Conservation (phyloP, 2,888 invertebrate species). For the Agriopis marginaria region DNA sequence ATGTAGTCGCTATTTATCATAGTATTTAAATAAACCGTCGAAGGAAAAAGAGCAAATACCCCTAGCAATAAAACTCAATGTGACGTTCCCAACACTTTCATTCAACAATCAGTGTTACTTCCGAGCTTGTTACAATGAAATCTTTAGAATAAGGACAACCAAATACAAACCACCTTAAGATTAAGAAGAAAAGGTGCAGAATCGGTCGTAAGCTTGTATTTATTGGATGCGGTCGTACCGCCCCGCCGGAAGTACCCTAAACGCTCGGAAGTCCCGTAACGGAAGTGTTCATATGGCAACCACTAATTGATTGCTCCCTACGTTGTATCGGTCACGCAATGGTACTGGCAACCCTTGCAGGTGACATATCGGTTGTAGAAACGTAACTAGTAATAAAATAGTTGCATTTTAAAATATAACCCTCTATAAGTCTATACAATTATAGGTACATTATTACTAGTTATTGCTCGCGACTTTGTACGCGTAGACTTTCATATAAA, state of each 20-base stretch:
- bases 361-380: conserved; percentile 54
- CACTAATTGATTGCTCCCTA: conserved; percentile 81
- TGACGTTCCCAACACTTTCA: conserved; percentile 22
- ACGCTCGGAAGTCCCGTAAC: conserved; percentile 60
- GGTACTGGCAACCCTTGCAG: conserved; percentile 63
- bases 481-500: too few relatives aligned
- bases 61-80: conserved; percentile 26
- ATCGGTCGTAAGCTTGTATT: neutral
- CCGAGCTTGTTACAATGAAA: conserved; percentile 31
- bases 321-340: conserved; percentile 52
- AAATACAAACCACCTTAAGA: conserved; percentile 25
- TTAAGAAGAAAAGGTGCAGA: conserved; percentile 21
- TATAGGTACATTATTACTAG: too few relatives aligned
- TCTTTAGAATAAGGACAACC: conserved; percentile 5
- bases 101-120: conserved; percentile 37
- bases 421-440: too few relatives aligned
- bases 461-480: neutral
- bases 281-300: conserved; percentile 77
- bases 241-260: conserved; percentile 31
- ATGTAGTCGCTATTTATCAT: conserved; percentile 1
- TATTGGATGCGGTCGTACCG: conserved; percentile 7
- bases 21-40: neutral
- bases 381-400: conserved; percentile 38
- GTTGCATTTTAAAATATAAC: neutral
- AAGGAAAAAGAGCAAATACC: conserved; percentile 8